Conservation (phyloP, 2,113 vertebrate genomes). For the Heptranchias perlo region DNA sequence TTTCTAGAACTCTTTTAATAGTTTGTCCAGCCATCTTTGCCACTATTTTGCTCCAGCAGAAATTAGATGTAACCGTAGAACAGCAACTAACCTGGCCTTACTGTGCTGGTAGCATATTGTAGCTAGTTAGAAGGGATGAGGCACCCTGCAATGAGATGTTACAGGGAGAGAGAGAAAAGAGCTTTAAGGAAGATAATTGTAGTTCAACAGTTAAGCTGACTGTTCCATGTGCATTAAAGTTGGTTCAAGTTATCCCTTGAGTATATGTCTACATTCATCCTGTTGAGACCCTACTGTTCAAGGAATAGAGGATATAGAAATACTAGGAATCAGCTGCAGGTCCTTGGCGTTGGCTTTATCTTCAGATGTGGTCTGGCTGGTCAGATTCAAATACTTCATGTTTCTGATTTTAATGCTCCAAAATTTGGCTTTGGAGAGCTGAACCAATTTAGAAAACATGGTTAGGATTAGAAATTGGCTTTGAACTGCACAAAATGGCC, state of each 20-base stretch:
- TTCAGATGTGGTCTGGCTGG: constrained; percentile 26
- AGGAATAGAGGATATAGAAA: not conserved
- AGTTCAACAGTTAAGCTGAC: not conserved
- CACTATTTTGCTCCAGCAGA: not conserved
- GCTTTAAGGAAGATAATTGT: not conserved
- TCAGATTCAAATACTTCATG: constrained; percentile 27
- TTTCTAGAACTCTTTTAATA: not conserved
- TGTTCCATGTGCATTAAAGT: not conserved
- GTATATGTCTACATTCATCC: not conserved
- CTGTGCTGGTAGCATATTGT: too few species aligned
- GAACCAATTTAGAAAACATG: constrained; percentile 33
- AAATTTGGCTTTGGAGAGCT: constrained; percentile 21
- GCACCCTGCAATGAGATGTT: too few species aligned
- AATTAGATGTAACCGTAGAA: not conserved
- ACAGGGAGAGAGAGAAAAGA: too few species aligned
- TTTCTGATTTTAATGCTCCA: constrained; percentile 18
- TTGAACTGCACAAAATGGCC: constrained; percentile 23
- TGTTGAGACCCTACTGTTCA: not conserved
- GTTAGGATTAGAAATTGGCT: constrained; percentile 37
- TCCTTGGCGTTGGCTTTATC: not conserved
- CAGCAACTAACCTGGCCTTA: not conserved
- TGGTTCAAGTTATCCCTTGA: not conserved
- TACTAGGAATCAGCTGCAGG: not conserved
- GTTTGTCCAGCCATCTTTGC: not conserved
- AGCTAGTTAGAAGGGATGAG: not conserved